Evolutionary conservation across 2,797 vertebrate genomes (phyloP).

Genomic region (Hydrolagus colliei): DNA sequence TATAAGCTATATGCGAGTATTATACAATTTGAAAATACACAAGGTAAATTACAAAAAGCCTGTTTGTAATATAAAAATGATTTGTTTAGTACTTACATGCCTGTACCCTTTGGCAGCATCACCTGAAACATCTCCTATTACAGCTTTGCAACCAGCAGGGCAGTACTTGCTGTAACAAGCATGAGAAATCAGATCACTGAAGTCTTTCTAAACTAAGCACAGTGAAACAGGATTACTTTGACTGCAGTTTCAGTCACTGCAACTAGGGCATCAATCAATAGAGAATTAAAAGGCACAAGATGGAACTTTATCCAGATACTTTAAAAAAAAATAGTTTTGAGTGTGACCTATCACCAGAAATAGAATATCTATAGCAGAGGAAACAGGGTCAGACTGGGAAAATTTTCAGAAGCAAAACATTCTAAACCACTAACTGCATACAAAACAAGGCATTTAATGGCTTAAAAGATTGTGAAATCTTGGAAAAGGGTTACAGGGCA

Average conservation of each 20-base stretch:
- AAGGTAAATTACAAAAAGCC: background rate
- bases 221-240: background rate
- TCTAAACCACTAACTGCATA: too few relatives aligned
- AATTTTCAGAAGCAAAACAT: too few relatives aligned
- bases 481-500: too few relatives aligned
- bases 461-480: too few relatives aligned
- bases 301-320: too few relatives aligned
- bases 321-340: too few relatives aligned
- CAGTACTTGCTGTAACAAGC: constrained; percentile 64
- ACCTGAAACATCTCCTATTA: constrained; percentile 69
- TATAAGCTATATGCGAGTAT: background rate
- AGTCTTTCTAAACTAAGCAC: background rate
- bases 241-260: background rate
- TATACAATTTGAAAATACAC: background rate
- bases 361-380: too few relatives aligned
- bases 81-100: constrained; percentile 63
- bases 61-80: background rate
- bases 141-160: constrained; percentile 71
- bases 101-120: constrained; percentile 69
- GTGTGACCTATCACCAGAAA: too few relatives aligned
- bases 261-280: too few relatives aligned
- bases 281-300: too few relatives aligned
- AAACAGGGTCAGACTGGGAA: too few relatives aligned
- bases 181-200: constrained; percentile 3
- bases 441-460: too few relatives aligned